phyloP scores from a whole-genome alignment of 2,888 invertebrate species.

The Amphipyra tragopoginis region DNA sequence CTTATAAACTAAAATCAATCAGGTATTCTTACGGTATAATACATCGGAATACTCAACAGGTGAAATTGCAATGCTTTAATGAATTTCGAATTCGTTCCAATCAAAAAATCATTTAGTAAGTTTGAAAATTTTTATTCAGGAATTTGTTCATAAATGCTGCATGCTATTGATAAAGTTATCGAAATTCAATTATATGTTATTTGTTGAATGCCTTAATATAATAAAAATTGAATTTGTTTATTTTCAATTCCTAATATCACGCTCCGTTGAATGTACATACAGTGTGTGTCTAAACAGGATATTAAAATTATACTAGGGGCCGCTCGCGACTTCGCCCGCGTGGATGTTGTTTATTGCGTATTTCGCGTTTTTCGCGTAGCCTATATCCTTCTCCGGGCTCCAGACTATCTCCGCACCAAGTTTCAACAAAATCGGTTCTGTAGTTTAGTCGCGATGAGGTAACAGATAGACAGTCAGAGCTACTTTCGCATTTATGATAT shows the following conservation, averaged over 20 bases:
- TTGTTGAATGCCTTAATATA: slow-evolving; percentile 4
- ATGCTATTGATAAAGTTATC: slow-evolving; percentile 16
- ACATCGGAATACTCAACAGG: slow-evolving; percentile 30
- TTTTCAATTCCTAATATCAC: slow-evolving; percentile 26
- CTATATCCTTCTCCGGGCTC: too few species aligned
- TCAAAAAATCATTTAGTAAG: slow-evolving; percentile 21
- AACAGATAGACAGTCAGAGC: too few species aligned
- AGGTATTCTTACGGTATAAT: slow-evolving; percentile 47
- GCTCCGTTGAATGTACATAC: slow-evolving; percentile 23
- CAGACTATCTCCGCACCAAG: too few species aligned
- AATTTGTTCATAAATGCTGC: neutral
- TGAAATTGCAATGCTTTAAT: slow-evolving; percentile 56
- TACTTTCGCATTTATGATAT: too few species aligned
- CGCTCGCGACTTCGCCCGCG: too few species aligned
- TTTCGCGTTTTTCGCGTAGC: too few species aligned
- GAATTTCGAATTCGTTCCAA: slow-evolving; percentile 52
- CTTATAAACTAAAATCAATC: slow-evolving; percentile 68
- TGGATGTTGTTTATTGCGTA: too few species aligned
- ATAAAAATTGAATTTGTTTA: slow-evolving; percentile 12
- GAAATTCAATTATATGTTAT: slow-evolving; percentile 27
- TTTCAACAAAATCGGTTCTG: too few species aligned
- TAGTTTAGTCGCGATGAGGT: too few species aligned
- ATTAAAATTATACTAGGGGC: slow-evolving; percentile 7
- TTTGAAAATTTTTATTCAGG: slow-evolving; percentile 18
- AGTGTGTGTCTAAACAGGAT: slow-evolving; percentile 24